Percentiles rank a stretch among this genome's conserved stretches.
Conservation (phyloP, 2,797 vertebrate species). For the Pogoniulus pusillus region DNA sequence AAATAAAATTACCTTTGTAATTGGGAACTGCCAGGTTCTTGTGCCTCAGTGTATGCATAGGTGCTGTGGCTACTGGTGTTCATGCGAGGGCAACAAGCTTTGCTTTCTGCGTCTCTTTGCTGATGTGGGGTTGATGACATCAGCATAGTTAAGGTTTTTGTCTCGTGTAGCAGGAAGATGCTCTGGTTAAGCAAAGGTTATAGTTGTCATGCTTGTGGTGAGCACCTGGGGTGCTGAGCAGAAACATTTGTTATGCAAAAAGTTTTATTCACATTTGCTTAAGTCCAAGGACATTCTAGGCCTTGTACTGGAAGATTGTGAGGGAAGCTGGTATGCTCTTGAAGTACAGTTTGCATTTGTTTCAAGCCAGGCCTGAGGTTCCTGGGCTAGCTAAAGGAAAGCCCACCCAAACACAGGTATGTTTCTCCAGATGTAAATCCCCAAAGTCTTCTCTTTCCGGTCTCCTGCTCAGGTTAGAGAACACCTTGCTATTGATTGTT, state of each 20-base stretch:
- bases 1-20: constrained; percentile 87
- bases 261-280: background rate
- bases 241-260: background rate
- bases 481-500: background rate
- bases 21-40: constrained; percentile 56
- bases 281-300: background rate
- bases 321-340: background rate
- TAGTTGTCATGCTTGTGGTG: background rate
- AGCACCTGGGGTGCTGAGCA: background rate
- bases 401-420: background rate
- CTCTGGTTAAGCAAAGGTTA: background rate
- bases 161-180: background rate
- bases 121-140: background rate
- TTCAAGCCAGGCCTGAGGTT: background rate
- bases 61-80: background rate
- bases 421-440: background rate
- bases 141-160: background rate
- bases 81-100: background rate
- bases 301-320: background rate
- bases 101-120: background rate
- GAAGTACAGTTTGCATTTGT: background rate
- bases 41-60: background rate
- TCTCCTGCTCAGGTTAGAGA: background rate
- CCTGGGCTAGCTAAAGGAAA: background rate
- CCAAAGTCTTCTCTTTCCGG: background rate